Evolutionary conservation across 2,888 invertebrate genomes (phyloP).

Genomic region (Acronicta aceris): DNA sequence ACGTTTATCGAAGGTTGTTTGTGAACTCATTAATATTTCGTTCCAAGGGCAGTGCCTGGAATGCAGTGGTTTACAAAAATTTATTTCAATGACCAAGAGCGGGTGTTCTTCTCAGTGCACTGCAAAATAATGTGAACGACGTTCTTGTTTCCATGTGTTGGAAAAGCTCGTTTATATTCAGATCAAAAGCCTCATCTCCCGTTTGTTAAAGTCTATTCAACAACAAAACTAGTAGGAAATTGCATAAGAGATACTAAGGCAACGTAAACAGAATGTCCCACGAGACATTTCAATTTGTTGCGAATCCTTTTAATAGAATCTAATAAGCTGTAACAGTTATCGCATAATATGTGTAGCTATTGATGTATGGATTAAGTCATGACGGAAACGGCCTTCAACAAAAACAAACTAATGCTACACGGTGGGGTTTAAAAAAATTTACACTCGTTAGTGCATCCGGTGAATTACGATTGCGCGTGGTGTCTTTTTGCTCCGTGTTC

Average conservation of each 20-base stretch:
- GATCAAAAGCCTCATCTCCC: constrained; percentile 67
- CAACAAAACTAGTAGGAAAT: constrained; percentile 55
- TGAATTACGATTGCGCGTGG: constrained; percentile 83
- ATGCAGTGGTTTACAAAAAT: constrained; percentile 48
- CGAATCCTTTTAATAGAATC: constrained; percentile 57
- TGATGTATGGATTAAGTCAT: constrained; percentile 70
- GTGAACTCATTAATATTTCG: constrained; percentile 60
- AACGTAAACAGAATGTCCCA: too few species aligned
- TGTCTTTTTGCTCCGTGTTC: constrained; percentile 77
- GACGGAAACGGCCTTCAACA: constrained; percentile 78
- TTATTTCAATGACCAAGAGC: constrained; percentile 46
- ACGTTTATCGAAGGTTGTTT: constrained; percentile 55
- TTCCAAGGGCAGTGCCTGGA: constrained; percentile 54
- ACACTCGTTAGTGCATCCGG: constrained; percentile 89
- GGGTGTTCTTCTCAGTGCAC: constrained; percentile 42
- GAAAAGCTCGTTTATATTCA: constrained; percentile 59
- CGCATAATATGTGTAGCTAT: constrained; percentile 58
- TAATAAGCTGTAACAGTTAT: constrained; percentile 61
- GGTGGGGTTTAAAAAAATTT: constrained; percentile 78
- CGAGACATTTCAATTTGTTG: constrained; percentile 55
- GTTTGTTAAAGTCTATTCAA: constrained; percentile 66
- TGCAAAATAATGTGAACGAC: constrained; percentile 48
- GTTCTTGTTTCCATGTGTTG: constrained; percentile 39
- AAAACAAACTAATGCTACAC: constrained; percentile 79
- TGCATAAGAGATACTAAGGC: constrained; percentile 56